These are phyloP conservation scores for Oreotrochilus melanogaster DNA, from an alignment of 2,113 vertebrate species.

Conservation along the genomic window DNA sequence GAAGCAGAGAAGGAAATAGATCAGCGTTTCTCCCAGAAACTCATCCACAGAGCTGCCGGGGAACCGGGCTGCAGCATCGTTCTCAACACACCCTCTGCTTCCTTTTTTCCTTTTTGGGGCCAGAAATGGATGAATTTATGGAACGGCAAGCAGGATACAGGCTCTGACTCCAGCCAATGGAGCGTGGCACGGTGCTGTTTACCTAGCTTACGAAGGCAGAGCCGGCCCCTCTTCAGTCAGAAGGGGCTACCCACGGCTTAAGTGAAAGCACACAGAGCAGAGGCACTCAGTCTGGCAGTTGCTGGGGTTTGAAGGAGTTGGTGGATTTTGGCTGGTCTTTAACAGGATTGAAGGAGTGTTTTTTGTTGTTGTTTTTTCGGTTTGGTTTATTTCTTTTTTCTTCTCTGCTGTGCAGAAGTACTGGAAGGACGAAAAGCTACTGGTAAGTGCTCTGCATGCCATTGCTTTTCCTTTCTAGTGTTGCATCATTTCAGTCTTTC, in stretches of 20 bases:
- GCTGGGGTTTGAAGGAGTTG: slow-evolving; percentile 42
- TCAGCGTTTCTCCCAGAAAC: slow-evolving; percentile 38
- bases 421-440: background rate
- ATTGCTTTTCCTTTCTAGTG: background rate
- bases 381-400: background rate
- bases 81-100: slow-evolving; percentile 67
- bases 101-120: slow-evolving; percentile 75
- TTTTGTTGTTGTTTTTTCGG: too few species aligned
- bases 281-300: slow-evolving; percentile 42
- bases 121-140: slow-evolving; percentile 54
- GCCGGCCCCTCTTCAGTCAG: slow-evolving; percentile 62
- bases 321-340: slow-evolving; percentile 43
- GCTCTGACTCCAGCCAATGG: slow-evolving; percentile 60
- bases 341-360: background rate
- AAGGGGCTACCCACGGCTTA: slow-evolving; percentile 55
- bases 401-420: background rate
- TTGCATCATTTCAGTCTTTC: background rate
- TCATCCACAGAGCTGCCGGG: slow-evolving; percentile 18
- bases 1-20: slow-evolving; percentile 63
- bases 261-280: slow-evolving; percentile 66
- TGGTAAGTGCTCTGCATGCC: slow-evolving; percentile 46
- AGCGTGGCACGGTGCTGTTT: slow-evolving; percentile 50
- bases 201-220: slow-evolving; percentile 65
- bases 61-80: slow-evolving; percentile 48
- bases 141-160: slow-evolving; percentile 40